A percentile compares a stretch with the other conserved stretches of the same genome.
phyloP scores from a whole-genome alignment of 2,113 vertebrate species.

The Leucopternis melanops region DNA sequence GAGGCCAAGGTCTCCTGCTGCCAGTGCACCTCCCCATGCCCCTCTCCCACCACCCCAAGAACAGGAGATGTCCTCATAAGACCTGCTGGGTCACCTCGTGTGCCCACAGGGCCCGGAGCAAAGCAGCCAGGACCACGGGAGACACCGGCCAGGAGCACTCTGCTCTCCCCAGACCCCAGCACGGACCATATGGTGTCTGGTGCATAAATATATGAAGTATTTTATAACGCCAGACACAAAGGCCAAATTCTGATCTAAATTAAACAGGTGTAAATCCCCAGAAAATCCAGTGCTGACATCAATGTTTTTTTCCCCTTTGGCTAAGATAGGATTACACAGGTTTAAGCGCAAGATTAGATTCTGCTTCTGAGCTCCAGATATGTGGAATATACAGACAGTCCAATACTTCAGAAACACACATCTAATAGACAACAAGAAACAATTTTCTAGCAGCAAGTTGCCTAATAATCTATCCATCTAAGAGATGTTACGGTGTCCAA shows the following conservation, averaged over 20 bases:
- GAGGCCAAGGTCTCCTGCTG: not conserved
- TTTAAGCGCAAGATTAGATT: not conserved
- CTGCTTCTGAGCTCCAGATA: not conserved
- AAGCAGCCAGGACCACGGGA: not conserved
- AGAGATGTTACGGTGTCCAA: not conserved
- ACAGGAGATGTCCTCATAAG: not conserved
- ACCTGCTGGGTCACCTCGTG: not conserved
- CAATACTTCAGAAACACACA: not conserved
- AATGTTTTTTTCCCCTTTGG: not conserved
- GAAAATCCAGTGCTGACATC: not conserved
- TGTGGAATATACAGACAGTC: not conserved
- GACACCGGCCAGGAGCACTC: not conserved
- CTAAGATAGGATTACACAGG: not conserved
- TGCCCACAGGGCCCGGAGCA: not conserved
- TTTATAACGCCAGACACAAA: not conserved
- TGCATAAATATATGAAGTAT: not conserved
- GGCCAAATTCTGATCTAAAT: not conserved
- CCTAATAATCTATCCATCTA: not conserved
- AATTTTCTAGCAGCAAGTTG: not conserved
- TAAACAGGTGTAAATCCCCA: not conserved
- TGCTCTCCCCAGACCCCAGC: not conserved
- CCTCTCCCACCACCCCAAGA: not conserved
- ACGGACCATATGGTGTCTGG: not conserved
- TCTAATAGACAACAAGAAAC: not conserved
- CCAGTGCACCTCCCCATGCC: accelerated